Evolutionary conservation across 1,140 invertebrate genomes (phyloP), one percentile per base, ranked within the genome.

Genomic region (Achatina immaculata): DNA sequence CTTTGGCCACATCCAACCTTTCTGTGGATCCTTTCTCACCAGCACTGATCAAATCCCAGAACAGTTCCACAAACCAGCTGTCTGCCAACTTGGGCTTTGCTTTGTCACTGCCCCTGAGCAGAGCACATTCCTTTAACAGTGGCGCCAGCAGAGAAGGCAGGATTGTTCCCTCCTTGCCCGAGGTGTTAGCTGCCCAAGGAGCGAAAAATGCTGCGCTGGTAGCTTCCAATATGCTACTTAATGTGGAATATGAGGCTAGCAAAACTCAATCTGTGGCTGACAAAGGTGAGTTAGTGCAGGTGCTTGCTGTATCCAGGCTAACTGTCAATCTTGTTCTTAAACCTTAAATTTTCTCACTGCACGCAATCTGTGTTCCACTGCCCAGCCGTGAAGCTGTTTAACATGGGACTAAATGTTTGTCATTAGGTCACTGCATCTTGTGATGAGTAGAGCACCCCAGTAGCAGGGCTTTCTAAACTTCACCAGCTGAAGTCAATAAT

Each of bases 141-240:
- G 84, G 83, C 51, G 82, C 82, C 79, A 90, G 84, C 83, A 83
- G 83, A 66, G 82, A 81, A 69, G 82, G 62, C 45, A 80, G 78
- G 36, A 66, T 48, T 43, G 58, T 88, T 24, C 86, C 88, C 48
- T 87, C 85, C 78, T 81, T 88, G 76, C 87, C 90, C 91, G 96
- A 98, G 92, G 93, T 98, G 1, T 92, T 98, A 62, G 96, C 96
- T 43, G 92, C 98, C 40, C 95, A 95, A 68, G 96, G 97, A 62
- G 96, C 96, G 16, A 94, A 98, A 40, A 96, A 96, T 85, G 96
- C 96, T 0, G 96, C 96, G 1, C 90, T 98, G 80, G 96, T 96
- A 31, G 97, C 96, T 9, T 95, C 88, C 58, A 89, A 89, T 80
- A 84, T 86, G 71, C 82, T 88, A 65, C 80, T 88, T 42, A 87